phyloP scores from a whole-genome alignment of 1,140 invertebrate genomes.

The Acromyrmex echinatior region DNA sequence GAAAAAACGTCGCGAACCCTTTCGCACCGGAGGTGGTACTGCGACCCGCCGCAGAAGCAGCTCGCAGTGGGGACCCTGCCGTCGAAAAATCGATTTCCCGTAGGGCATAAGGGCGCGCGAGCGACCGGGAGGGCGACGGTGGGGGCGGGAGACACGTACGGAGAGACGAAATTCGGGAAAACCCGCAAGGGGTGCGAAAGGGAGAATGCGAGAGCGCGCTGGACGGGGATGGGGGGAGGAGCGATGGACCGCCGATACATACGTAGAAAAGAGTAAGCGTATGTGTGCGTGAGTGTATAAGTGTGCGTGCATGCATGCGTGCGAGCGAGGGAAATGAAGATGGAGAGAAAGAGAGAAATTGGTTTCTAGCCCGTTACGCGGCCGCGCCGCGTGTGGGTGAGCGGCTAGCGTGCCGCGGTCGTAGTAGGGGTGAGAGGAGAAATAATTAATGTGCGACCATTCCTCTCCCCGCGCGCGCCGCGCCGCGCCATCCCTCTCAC shows the following conservation, averaged over 20 bases:
- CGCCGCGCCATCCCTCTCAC: conserved; percentile 8
- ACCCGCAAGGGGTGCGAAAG: conserved; percentile 63
- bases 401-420: conserved; percentile 68
- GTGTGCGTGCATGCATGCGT: neutral
- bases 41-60: no score
- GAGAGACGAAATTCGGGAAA: conserved; percentile 78
- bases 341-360: conserved; percentile 69
- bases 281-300: no score
- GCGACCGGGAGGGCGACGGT: conserved; percentile 55
- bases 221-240: neutral
- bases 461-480: conserved; percentile 70
- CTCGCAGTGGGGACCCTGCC: conserved; percentile 77
- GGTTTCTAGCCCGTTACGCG: conserved; percentile 73
- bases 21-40: conserved; percentile 77
- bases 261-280: neutral
- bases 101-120: conserved; percentile 80
- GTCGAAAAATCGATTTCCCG: conserved; percentile 85
- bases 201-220: conserved; percentile 36
- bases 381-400: conserved; percentile 66
- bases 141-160: conserved; percentile 67
- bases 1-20: conserved; percentile 16
- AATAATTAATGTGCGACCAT: conserved; percentile 84
- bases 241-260: conserved; percentile 51
- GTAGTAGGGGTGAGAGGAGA: conserved; percentile 79
- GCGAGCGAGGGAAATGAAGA: conserved; percentile 3